These are phyloP conservation scores for Peromyscus attwateri DNA, from an alignment of 2,797 vertebrate genomes.

Conservation along the genomic window DNA sequence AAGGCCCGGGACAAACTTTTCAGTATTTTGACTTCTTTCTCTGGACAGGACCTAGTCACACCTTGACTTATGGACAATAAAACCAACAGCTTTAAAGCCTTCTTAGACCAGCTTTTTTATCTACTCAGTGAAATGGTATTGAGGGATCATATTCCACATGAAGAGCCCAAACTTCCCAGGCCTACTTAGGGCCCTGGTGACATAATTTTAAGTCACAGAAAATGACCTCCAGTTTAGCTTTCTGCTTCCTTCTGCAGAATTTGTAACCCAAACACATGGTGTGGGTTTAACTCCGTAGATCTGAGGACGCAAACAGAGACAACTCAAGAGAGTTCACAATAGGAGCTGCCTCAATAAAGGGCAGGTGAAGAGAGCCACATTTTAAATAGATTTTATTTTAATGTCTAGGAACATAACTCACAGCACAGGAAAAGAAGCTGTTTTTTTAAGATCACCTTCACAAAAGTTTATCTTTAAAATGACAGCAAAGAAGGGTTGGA, in stretches of 20 bases:
- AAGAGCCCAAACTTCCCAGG: background rate
- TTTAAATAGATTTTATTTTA: background rate
- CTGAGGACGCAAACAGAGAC: background rate
- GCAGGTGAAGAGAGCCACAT: background rate
- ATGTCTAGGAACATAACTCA: too few relatives aligned
- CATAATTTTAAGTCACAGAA: background rate
- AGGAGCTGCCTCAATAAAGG: background rate
- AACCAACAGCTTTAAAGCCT: background rate
- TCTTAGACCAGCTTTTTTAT: background rate
- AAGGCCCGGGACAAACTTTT: background rate
- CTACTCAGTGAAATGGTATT: background rate
- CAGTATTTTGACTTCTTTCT: background rate
- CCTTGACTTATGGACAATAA: background rate
- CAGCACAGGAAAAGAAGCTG: background rate
- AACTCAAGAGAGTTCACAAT: background rate
- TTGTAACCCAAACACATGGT: background rate
- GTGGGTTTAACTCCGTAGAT: background rate
- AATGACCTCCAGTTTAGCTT: background rate
- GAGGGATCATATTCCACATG: background rate
- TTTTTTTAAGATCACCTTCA: background rate
- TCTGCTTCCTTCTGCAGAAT: constrained; percentile 30
- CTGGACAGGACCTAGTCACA: background rate
- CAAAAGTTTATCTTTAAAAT: background rate
- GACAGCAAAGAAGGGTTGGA: background rate
- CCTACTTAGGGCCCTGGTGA: background rate